phyloP scores from a whole-genome alignment of 2,888 invertebrate genomes.

The Mongoloraphidia duomilia region DNA sequence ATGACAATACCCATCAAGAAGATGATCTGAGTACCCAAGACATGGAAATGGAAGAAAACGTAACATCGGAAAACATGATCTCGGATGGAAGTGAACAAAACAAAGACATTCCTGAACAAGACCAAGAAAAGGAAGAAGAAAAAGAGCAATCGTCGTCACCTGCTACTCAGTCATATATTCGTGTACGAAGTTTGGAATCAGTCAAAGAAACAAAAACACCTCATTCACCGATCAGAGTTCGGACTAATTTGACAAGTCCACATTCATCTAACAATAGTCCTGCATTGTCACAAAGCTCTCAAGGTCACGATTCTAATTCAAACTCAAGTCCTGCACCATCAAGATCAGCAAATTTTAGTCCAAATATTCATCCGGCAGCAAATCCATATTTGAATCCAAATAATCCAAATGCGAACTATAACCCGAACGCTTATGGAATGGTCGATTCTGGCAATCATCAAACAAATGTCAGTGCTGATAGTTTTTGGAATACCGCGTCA shows the following conservation, averaged over 20 bases:
- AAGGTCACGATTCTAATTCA: background rate
- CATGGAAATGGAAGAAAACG: no score
- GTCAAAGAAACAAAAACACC: background rate
- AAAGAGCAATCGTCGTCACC: background rate
- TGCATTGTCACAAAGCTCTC: no score
- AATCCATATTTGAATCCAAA: no score
- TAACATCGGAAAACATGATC: no score
- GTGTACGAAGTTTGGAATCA: slow-evolving; percentile 1
- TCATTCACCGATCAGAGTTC: background rate
- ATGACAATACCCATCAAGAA: background rate
- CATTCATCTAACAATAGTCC: background rate
- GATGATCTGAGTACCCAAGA: background rate
- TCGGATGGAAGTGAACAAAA: background rate
- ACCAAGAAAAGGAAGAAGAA: background rate
- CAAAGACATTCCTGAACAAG: background rate
- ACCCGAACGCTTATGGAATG: no score
- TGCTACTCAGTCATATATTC: background rate
- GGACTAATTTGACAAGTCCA: slow-evolving; percentile 2
- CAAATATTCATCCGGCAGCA: background rate
- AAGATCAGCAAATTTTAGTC: background rate
- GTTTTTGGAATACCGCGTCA: background rate
- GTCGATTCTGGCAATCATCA: no score
- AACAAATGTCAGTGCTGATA: no score
- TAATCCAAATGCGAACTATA: no score
- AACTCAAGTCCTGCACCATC: background rate